Evolutionary conservation across 2,113 vertebrate genomes (phyloP).

Genomic region (Salvelinus sp.): DNA sequence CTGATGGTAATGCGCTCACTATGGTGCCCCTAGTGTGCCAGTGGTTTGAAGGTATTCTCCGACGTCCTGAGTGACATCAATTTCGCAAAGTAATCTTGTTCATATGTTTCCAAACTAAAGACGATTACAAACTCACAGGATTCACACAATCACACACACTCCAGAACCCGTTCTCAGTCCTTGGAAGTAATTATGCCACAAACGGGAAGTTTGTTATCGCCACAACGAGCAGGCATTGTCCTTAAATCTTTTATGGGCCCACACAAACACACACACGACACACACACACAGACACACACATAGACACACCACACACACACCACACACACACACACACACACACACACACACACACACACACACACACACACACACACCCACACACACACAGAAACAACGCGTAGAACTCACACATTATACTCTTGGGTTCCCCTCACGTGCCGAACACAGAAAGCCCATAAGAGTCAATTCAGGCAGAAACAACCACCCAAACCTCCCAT

Average conservation of each 20-base stretch:
- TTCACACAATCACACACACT: slow-evolving; percentile 21
- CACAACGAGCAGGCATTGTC: slow-evolving; percentile 60
- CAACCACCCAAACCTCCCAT: slow-evolving; percentile 48
- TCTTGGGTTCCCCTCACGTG: slow-evolving; percentile 36
- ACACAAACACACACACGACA: slow-evolving; percentile 11
- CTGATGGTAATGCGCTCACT: no score
- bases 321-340: slow-evolving; percentile 15
- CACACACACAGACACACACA: slow-evolving; percentile 19
- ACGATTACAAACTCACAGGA: slow-evolving; percentile 3
- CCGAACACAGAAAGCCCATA: slow-evolving; percentile 26
- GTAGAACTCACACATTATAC: slow-evolving; percentile 57
- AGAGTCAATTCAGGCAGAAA: slow-evolving; percentile 56
- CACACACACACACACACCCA: slow-evolving; percentile 19
- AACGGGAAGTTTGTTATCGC: slow-evolving; percentile 67
- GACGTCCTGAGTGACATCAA: no score
- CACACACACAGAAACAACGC: slow-evolving; percentile 39
- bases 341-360: slow-evolving; percentile 9
- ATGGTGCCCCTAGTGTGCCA: no score
- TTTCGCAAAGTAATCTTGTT: not conserved
- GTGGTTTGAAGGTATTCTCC: no score
- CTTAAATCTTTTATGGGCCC: no score
- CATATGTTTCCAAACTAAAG: not conserved
- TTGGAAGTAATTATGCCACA: slow-evolving; percentile 69
- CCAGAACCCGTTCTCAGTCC: slow-evolving; percentile 34
- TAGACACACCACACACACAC: slow-evolving; percentile 7